These are phyloP conservation scores for Acrocephalus kingi DNA, from an alignment of 2,113 vertebrate genomes.

Conservation along the genomic window DNA sequence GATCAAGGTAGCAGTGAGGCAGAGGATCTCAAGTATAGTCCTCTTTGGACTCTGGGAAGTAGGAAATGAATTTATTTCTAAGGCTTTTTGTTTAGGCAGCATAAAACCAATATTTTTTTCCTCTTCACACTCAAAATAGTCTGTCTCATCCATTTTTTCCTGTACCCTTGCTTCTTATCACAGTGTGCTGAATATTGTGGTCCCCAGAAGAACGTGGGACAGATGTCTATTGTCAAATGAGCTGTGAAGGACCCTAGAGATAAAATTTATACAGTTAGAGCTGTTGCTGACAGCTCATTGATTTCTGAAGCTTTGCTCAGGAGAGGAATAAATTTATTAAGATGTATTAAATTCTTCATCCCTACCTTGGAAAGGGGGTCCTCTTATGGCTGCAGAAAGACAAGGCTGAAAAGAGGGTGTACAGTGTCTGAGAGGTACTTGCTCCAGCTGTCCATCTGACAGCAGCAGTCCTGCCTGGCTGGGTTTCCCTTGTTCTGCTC, in stretches of 20 bases:
- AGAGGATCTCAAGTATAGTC: not conserved
- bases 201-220: not conserved
- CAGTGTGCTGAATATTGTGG: not conserved
- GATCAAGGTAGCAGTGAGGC: not conserved
- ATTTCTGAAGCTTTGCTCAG: slow-evolving; percentile 13
- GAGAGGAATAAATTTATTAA: not conserved
- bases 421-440: not conserved
- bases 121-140: not conserved
- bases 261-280: slow-evolving; percentile 13
- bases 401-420: not conserved
- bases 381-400: not conserved
- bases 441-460: not conserved
- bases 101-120: not conserved
- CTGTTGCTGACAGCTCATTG: not conserved
- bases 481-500: not conserved
- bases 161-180: not conserved
- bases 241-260: not conserved
- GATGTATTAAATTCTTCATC: not conserved
- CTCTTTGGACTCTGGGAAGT: not conserved
- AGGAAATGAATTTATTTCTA: not conserved
- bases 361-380: not conserved
- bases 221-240: not conserved
- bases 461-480: not conserved
- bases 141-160: not conserved
- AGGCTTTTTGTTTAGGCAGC: not conserved